Base-by-base conservation (phyloP, 30 jellyfish, hydroid and myxozoan genomes). In the Mastigias papua region DNA sequence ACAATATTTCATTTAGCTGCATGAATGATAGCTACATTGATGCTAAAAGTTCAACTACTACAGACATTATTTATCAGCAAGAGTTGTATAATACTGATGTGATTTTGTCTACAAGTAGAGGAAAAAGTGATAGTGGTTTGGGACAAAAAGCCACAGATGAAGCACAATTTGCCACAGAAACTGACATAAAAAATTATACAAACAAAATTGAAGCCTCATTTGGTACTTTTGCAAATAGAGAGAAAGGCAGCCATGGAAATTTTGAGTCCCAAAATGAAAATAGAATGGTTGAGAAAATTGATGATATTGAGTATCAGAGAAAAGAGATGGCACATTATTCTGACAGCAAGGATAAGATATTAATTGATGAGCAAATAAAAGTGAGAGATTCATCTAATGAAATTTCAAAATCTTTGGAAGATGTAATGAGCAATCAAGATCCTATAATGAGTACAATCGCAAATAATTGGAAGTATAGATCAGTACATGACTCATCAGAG, bases 11-110 rank as follows among this genome's bases (percentile, higher is more conserved):
- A 13, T 67, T 64, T 3, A 49, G 68, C 69, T 46, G 76, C 60
- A 11, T 65, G 72, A 75, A 75, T 46, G 92, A 83, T 73, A 83
- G 92, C 42, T 83, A 67, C 76, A 9, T 83, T 69, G 96, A 87
- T 66, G 90, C 68, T 21, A 50, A 64, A 67, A 87, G 96, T 37
- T 73, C 90, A 20, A 87, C 96, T 23, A 87, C 96, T 4, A 87
- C 96, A 1, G 96, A 87, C 64, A 65, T 87, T 34, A 10, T 87
- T 17, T 87, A 87, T 48, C 96, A 87, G 37, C 86, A 70, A 69
- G 86, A 83, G 50, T n/a, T 83, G 11, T 32, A 49, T 54, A 80
- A 70, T 21, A 54, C 57, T 15, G 86, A 34, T 17, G 61, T 19
- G 29, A 20, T 57, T 2, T 64, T 33, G 58, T 26, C 50, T 1